Percentiles rank a stretch among this genome's conserved stretches.
These are phyloP conservation scores for Macrochelys suwanniensis DNA, from an alignment of 2,797 vertebrate species.

Conservation along the genomic window DNA sequence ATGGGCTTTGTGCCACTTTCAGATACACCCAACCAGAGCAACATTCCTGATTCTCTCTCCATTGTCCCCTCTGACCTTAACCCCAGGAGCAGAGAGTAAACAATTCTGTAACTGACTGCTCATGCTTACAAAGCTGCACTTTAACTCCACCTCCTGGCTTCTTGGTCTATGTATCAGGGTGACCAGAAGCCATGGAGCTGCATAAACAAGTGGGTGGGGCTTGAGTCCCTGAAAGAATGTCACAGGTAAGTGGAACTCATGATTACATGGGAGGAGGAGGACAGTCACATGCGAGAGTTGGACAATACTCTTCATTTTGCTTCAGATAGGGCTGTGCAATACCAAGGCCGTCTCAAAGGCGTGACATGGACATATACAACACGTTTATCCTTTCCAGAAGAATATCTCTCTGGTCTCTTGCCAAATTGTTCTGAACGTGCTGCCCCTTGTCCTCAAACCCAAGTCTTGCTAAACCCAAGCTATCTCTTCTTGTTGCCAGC, in stretches of 20 bases:
- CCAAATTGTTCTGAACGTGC: not conserved
- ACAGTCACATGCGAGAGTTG: fast-evolving
- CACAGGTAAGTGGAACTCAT: not conserved
- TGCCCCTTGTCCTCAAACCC: not conserved
- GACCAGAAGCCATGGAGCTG: not conserved
- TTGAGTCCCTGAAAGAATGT: not conserved
- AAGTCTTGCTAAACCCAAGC: not conserved
- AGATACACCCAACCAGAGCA: not conserved
- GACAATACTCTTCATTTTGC: not conserved
- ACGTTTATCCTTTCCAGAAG: not conserved
- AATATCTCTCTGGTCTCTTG: not conserved
- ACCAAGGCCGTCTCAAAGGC: not conserved
- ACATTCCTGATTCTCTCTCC: not conserved
- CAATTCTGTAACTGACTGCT: not conserved
- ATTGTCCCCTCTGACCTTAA: not conserved
- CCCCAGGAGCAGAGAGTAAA: not conserved
- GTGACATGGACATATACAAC: not conserved
- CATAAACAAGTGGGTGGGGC: fast-evolving
- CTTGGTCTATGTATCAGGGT: not conserved
- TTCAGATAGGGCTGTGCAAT: not conserved
- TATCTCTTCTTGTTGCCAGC: not conserved
- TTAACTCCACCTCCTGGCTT: not conserved
- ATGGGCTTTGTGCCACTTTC: not conserved
- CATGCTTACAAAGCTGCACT: not conserved
- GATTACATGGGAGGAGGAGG: not conserved